Conservation (phyloP, 2,888 invertebrate species). For the Athrips mouffetella region DNA sequence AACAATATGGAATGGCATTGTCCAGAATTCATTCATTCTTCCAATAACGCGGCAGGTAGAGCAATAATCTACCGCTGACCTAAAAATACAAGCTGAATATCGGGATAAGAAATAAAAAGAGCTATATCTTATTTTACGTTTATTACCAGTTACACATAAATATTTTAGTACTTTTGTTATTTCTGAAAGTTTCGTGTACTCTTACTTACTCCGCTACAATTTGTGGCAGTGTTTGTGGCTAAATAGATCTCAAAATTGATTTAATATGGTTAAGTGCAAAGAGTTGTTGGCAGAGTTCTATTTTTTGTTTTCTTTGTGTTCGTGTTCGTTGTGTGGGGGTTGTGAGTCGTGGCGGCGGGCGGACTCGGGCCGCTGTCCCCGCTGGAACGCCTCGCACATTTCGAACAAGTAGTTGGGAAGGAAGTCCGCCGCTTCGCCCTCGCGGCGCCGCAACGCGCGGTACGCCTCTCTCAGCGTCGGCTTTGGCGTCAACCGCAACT, state of each 20-base stretch:
- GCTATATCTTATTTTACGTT: slow-evolving; percentile 2
- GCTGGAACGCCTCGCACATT: slow-evolving; percentile 72
- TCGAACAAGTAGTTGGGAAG: slow-evolving; percentile 72
- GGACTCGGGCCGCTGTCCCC: slow-evolving; percentile 60
- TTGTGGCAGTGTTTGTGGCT: slow-evolving; percentile 7
- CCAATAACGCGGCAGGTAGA: background rate
- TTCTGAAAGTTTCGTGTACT: background rate
- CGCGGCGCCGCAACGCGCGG: slow-evolving; percentile 63
- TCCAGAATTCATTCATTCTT: slow-evolving; percentile 4
- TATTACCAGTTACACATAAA: slow-evolving; percentile 5
- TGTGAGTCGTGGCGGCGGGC: slow-evolving; percentile 49
- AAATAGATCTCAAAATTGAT: background rate
- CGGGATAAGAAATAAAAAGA: slow-evolving; percentile 7
- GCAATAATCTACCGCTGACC: background rate
- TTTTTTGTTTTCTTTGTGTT: slow-evolving; percentile 37
- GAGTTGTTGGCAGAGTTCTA: slow-evolving; percentile 6
- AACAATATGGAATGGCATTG: background rate
- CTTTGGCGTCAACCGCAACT: slow-evolving; percentile 66
- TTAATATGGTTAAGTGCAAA: slow-evolving; percentile 4
- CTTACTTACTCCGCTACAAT: slow-evolving; percentile 3
- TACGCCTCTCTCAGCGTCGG: slow-evolving; percentile 70
- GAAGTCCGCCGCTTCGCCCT: slow-evolving; percentile 64
- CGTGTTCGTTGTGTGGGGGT: slow-evolving; percentile 38
- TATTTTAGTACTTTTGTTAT: slow-evolving; percentile 1
- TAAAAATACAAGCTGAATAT: background rate